Base-by-base conservation (phyloP, 1,140 invertebrate species). In the Spodoptera frugiperda region DNA sequence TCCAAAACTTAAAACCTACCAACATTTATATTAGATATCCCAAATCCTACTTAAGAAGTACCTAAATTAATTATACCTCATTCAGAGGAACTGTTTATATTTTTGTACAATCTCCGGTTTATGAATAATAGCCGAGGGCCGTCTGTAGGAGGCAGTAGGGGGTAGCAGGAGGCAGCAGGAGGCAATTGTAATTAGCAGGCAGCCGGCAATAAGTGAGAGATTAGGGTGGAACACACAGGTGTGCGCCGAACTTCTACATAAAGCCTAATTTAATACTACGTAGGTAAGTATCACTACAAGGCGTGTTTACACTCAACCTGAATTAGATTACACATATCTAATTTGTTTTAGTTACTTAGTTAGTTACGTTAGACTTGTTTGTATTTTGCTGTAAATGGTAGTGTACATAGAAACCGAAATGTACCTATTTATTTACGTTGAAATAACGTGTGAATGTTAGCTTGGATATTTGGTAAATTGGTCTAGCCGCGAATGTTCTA, bases 201-300 rank as follows among this genome's bases (percentile, higher is more conserved):
- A 33, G 44, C 54, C 21, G 25, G 19, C 63, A 21, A 72, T 70
- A 74, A 75, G 49, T 75, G 65, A 55, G 63, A 78, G 77, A 78
- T 78, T 78, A 71, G 78, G 21, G 55, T 44, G n/a, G 25, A 12
- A 73, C 19, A 30, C 73, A 79, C 65, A 79, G 78, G 72, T 65
- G 78, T n/a, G 53, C 15, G 53, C 30, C 48, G 11, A 46, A 57
- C 19, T 79, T 68, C 9, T 11, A 5, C 17, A 19, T 15, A 25
- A 21, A 75, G 65, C 48, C 54, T 54, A 71, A 76, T 70, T 76
- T 76, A 76, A 61, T 78, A 33, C 48, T 15, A 71, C 21, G 17
- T 17, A 2, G 8, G 17, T 44, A 8, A 14, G 17, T 44, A 14
- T 67, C 44, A 67, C 15, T 33, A 39, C 4, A 1, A 39, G 33